These are phyloP conservation scores for Phalera bucephala DNA, from an alignment of 2,888 invertebrate genomes.

Conservation along the genomic window DNA sequence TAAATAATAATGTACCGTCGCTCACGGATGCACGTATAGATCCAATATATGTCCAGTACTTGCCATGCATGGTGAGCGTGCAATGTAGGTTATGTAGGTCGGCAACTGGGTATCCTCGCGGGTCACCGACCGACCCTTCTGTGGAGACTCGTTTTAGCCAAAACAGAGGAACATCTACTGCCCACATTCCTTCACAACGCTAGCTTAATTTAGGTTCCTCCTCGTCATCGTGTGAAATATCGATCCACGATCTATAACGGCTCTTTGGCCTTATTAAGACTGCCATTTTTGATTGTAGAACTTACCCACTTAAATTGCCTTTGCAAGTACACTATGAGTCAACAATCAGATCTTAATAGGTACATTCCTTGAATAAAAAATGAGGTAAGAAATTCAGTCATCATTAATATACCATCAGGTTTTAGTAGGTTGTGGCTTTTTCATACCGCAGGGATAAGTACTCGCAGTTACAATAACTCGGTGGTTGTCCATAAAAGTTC, in stretches of 20 bases:
- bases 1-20: constrained; percentile 44
- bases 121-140: constrained; percentile 41
- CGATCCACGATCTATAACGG: constrained; percentile 50
- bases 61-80: constrained; percentile 11
- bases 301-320: constrained; percentile 50
- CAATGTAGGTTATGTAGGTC: constrained; percentile 23
- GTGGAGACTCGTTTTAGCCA: constrained; percentile 31
- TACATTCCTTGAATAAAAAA: neutral
- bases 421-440: constrained; percentile 27
- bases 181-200: constrained; percentile 15
- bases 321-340: constrained; percentile 18
- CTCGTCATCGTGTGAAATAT: constrained; percentile 25
- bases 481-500: constrained; percentile 33
- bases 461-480: constrained; percentile 13
- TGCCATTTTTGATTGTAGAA: constrained; percentile 51
- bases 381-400: too few species aligned
- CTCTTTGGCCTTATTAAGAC: constrained; percentile 48
- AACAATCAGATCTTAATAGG: constrained; percentile 8
- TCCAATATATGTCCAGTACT: constrained; percentile 31
- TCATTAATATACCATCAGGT: too few species aligned
- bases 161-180: constrained; percentile 24
- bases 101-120: constrained; percentile 7
- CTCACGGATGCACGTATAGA: constrained; percentile 29
- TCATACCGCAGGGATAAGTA: constrained; percentile 25
- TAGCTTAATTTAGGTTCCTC: constrained; percentile 21